Percentiles rank a stretch among this genome's conserved stretches.
These are phyloP conservation scores for Heterochromis multidens DNA, from an alignment of 2,113 vertebrate genomes.

Conservation along the genomic window DNA sequence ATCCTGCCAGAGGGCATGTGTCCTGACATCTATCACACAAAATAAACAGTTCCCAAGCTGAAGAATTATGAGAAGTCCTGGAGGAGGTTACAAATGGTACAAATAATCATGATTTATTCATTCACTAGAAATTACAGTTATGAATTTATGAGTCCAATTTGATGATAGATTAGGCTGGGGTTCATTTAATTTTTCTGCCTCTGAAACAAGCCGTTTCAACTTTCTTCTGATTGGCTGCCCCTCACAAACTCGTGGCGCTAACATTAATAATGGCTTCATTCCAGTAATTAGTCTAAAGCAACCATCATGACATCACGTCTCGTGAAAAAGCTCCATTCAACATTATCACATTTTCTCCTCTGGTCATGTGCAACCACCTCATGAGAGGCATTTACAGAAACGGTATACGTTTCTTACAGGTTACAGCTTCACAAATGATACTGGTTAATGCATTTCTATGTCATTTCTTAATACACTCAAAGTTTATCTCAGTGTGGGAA, in stretches of 20 bases:
- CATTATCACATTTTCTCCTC: neutral
- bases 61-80: neutral
- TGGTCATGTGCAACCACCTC: neutral
- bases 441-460: neutral
- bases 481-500: neutral
- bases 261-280: neutral
- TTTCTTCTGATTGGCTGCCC: neutral
- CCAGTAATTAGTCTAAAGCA: neutral
- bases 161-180: neutral
- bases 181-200: too few relatives aligned
- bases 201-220: neutral
- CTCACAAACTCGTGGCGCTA: neutral
- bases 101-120: neutral
- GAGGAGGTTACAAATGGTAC: neutral
- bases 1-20: conserved; percentile 35
- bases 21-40: conserved; percentile 26
- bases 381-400: neutral
- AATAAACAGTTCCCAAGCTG: neutral
- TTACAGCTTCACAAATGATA: neutral
- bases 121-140: neutral
- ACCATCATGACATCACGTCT: neutral
- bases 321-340: neutral
- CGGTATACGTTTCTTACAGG: neutral
- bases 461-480: accelerated
- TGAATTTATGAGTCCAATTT: neutral